Evolutionary conservation across 2,113 vertebrate genomes (phyloP), one percentile per base, ranked within the genome.

Genomic region (Neodon shergylaensis): DNA sequence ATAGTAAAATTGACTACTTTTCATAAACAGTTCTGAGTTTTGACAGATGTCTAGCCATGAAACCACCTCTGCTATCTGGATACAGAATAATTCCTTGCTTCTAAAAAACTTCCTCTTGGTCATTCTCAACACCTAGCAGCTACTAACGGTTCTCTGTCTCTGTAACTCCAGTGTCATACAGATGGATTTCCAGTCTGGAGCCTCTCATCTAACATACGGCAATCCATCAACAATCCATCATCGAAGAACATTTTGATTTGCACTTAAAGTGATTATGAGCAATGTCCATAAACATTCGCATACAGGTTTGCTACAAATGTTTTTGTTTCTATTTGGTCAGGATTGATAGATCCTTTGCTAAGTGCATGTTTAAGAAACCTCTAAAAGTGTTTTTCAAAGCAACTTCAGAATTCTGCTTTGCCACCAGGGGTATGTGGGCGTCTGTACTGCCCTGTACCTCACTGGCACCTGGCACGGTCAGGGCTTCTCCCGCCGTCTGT

Each of bases 1-100:
- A 73, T 22, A 93, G 70, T 79, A 92, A 95, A 94, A 77, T 73
- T 84, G 65, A 72, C 44, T 94, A 28, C 72, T 94, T 93, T 72
- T 73, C 14, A 10, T 79, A 3, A 36, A 73, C 0, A 14, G 14
- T 58, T 92, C 52, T 78, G 54, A 95, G 52, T 78, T 92, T 84
- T 88, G 54, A 79, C 58, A 81, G 76, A 89, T 44, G 8, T 9
- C 44, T 74, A 77, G 19, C 54, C 65, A 33, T 21, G 0, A 42
- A 84, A 72, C 36, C 0, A 79, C 47, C 8, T 33, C 79, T 19
- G 39, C 68, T 66, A 52, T 70, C 78, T 88, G 21, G 47, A 95
- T 33, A 65, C 8, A 70, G n/a, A 76, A 68, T 12, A 42, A 47
- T 58, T 65, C 42, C 19, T 52, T 58, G 12, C 19, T 72, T 22